Base-by-base conservation (phyloP, 1,140 invertebrate species). In the Macrocentrus cingulum region DNA sequence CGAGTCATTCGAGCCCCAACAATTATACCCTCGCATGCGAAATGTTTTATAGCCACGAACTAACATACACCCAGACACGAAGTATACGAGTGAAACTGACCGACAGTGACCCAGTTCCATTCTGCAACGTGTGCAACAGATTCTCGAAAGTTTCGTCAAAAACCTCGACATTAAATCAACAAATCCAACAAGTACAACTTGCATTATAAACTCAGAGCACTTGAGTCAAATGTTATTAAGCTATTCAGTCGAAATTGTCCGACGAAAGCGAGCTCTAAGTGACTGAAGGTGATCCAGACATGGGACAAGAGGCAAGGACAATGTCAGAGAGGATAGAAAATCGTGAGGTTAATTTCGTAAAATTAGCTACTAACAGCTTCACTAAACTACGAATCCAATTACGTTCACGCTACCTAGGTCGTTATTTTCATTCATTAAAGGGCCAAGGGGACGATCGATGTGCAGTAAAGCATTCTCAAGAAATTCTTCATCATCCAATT, bases 1-100 rank as follows among this genome's bases (percentile, higher is more conserved):
- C 68, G 64, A 41, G 57, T 64, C 64, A 58, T 66, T 64, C 45
- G 34, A 20, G 34, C 59, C 73, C 73, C 71, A 66, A 72, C 73
- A 75, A 75, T 75, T 75, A 75, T 75, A 73, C 67, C 71, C 69
- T 74, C 68, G 68, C 71, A 73, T 68, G 70, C 70, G 69, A 75
- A 75, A 75, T 74, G 73, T 73, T 75, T 75, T 75, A 75, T 74
- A 71, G 69, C 71, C 66, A 61, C 49, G 42, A 61, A 57, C 60
- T 70, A 67, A 65, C 50, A 36, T 60, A 32, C 32, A 29, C 29
- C 36, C 20, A 19, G 25, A 56, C 39, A 46, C 9, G 52, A 23
- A 32, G 15, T 25, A 45, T 18, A 6, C 23, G 16, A 18, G 32
- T 37, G 49, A 29, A 39, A 18, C 18, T 42, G 44, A 51, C 56